Percentiles rank a stretch among this genome's conserved stretches.
Conservation (phyloP, 2,113 vertebrate genomes). For the Diadophis punctatus region DNA sequence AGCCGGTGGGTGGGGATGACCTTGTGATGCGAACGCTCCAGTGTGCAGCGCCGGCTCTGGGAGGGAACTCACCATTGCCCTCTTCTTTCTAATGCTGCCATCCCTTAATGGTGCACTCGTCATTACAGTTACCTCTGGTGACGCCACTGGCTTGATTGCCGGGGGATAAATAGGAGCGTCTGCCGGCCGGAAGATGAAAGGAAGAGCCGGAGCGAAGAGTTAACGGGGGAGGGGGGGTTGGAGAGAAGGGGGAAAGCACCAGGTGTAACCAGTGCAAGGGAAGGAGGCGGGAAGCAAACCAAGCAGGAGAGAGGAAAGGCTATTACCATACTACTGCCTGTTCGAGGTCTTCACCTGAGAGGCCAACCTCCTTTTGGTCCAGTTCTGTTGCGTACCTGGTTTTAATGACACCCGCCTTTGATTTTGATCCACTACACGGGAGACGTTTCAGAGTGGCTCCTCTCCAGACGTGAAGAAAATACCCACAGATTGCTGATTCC, state of each 20-base stretch:
- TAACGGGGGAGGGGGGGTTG: constrained; percentile 57
- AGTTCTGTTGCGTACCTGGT: background rate
- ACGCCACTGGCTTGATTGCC: constrained; percentile 91
- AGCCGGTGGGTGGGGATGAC: constrained; percentile 79
- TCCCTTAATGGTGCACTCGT: constrained; percentile 90
- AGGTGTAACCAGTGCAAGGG: constrained; percentile 65
- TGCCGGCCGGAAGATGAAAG: constrained; percentile 77
- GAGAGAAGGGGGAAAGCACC: constrained; percentile 65
- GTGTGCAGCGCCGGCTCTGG: constrained; percentile 86
- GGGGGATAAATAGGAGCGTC: constrained; percentile 88
- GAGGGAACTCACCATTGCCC: constrained; percentile 94
- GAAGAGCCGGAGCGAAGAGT: constrained; percentile 74
- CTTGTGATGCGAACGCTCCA: constrained; percentile 83
- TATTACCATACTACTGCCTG: background rate
- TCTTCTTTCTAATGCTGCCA: constrained; percentile 93
- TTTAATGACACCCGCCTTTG: constrained; percentile 33
- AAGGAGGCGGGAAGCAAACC: constrained; percentile 32
- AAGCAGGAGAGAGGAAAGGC: background rate
- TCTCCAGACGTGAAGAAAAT: constrained; percentile 53
- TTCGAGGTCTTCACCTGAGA: background rate
- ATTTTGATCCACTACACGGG: constrained; percentile 51
- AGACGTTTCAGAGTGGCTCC: constrained; percentile 55
- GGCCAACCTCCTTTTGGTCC: background rate
- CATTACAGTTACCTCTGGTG: constrained; percentile 89
- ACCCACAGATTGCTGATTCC: constrained; percentile 25